Evolutionary conservation across 2,113 vertebrate species (phyloP).

Genomic region (Triplophysa siluroides): DNA sequence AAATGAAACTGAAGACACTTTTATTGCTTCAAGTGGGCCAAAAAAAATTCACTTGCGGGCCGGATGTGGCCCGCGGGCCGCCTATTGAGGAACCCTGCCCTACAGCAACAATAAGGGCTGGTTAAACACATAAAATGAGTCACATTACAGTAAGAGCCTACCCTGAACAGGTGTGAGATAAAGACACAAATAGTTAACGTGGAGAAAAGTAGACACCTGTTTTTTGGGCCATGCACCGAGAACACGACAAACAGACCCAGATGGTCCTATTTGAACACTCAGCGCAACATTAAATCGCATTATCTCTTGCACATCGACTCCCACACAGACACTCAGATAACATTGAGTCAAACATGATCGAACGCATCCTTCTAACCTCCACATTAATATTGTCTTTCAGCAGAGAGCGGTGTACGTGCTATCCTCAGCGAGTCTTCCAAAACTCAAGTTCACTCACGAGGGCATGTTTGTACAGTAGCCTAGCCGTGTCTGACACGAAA

Average conservation of each 20-base stretch:
- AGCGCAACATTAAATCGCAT: neutral
- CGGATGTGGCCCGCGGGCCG: no score
- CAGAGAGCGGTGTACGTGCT: conserved; percentile 14
- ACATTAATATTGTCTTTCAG: conserved; percentile 23
- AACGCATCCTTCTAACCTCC: conserved; percentile 22
- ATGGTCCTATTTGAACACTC: neutral
- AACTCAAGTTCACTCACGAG: conserved; percentile 3
- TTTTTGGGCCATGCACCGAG: no score
- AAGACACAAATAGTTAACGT: neutral
- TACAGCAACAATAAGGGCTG: neutral
- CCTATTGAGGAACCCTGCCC: no score
- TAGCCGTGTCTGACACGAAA: neutral
- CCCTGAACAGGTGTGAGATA: neutral
- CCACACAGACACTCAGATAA: neutral
- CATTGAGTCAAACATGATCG: conserved; percentile 9
- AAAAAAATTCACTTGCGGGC: no score
- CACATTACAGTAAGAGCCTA: neutral
- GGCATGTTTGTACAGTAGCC: conserved; percentile 29
- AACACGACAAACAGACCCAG: neutral
- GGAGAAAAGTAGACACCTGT: no score
- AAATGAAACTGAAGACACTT: no score
- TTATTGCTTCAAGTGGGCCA: no score
- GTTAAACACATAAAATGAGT: conserved; percentile 4
- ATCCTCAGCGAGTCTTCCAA: neutral
- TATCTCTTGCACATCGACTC: neutral